These are phyloP conservation scores for Simalia tracyae DNA, from an alignment of 2,797 vertebrate species.

Conservation along the genomic window DNA sequence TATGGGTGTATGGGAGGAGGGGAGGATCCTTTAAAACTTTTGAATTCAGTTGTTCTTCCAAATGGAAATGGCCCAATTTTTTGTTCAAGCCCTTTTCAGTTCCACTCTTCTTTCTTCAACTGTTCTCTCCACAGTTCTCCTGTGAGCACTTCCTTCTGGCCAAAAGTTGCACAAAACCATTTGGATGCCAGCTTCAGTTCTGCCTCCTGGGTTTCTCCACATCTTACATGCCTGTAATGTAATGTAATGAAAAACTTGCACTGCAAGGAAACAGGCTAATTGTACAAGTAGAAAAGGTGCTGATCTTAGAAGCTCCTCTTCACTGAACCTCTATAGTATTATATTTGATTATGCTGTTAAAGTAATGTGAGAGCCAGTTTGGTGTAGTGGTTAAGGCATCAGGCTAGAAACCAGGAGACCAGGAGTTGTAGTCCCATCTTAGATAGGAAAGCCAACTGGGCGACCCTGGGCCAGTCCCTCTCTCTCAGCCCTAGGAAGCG, in stretches of 20 bases:
- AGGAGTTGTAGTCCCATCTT: background rate
- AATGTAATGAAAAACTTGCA: background rate
- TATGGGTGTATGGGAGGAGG: background rate
- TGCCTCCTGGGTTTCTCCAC: background rate
- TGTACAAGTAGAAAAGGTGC: background rate
- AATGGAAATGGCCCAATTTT: slow-evolving; percentile 3
- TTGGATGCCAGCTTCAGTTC: background rate
- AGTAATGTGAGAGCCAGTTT: background rate
- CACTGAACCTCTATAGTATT: background rate
- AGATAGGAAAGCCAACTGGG: background rate
- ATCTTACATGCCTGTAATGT: background rate
- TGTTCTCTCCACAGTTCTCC: background rate
- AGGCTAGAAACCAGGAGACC: background rate
- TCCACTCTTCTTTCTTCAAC: background rate
- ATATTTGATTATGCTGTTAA: background rate
- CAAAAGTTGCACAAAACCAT: background rate
- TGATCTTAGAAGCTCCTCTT: background rate
- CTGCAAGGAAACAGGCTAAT: background rate
- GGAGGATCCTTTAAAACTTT: background rate
- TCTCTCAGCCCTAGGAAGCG: background rate
- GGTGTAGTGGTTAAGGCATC: background rate
- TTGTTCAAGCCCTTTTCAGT: background rate
- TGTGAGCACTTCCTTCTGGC: too few relatives aligned
- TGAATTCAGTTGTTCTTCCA: slow-evolving; percentile 5
- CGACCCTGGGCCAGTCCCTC: background rate